Conservation (phyloP, 2,888 invertebrate genomes). For the Hypena proboscidalis region DNA sequence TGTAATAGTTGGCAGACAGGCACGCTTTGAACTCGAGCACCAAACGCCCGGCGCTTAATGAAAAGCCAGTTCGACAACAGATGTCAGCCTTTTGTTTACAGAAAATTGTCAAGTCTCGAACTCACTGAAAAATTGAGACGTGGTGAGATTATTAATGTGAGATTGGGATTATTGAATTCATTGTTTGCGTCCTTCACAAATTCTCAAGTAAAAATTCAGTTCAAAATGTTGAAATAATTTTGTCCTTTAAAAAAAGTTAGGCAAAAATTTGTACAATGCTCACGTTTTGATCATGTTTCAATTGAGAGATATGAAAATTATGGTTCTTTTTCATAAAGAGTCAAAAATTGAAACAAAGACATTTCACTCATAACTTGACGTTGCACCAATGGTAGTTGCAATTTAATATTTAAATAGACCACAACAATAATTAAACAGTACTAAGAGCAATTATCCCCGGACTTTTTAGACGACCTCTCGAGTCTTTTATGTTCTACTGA, state of each 20-base stretch:
- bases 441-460: slow-evolving; percentile 67
- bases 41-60: slow-evolving; percentile 53
- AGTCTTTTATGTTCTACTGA: slow-evolving; percentile 68
- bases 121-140: slow-evolving; percentile 43
- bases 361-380: slow-evolving; percentile 8
- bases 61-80: slow-evolving; percentile 57
- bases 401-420: slow-evolving; percentile 59
- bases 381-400: slow-evolving; percentile 12
- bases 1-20: slow-evolving; percentile 55
- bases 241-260: neutral
- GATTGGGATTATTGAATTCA: slow-evolving; percentile 14
- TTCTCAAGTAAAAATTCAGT: slow-evolving; percentile 1
- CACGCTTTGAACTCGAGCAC: slow-evolving; percentile 48
- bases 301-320: neutral
- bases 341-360: neutral
- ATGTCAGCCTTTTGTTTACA: slow-evolving; percentile 54
- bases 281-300: neutral
- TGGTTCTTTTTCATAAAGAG: neutral
- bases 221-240: neutral
- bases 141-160: slow-evolving; percentile 24
- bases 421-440: slow-evolving; percentile 65
- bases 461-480: slow-evolving; percentile 64
- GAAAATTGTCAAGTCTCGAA: slow-evolving; percentile 47
- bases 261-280: neutral
- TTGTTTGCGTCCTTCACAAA: slow-evolving; percentile 16